Evolutionary conservation across 2,797 vertebrate genomes (phyloP).

Genomic region (Microcaecilia unicolor): DNA sequence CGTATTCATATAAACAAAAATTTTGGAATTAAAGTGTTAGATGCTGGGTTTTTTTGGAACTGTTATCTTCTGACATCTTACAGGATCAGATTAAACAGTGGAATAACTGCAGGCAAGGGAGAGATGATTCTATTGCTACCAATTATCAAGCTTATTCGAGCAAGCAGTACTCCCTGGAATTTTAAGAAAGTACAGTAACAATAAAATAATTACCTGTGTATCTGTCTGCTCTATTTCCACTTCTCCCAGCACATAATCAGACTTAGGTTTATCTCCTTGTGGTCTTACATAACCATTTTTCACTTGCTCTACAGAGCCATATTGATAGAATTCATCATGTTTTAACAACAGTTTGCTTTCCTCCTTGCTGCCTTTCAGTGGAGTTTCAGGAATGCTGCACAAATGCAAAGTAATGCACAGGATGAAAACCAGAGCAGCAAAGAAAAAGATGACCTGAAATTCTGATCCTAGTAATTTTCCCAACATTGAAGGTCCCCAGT

Average conservation of each 20-base stretch:
- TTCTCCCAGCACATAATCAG: slow-evolving; percentile 49
- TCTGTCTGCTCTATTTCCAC: slow-evolving; percentile 38
- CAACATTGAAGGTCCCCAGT: slow-evolving; percentile 76
- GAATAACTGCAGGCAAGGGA: too few species aligned
- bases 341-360: slow-evolving; percentile 38
- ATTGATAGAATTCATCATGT: slow-evolving; percentile 28
- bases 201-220: slow-evolving; percentile 50
- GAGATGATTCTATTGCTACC: too few species aligned
- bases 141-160: too few species aligned
- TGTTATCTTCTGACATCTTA: too few species aligned
- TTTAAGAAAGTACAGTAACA: background rate
- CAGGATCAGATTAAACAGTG: too few species aligned
- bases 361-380: slow-evolving; percentile 42
- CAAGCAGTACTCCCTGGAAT: background rate
- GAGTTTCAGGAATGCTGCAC: slow-evolving; percentile 82
- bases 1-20: too few species aligned
- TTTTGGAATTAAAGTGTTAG: too few species aligned
- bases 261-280: slow-evolving; percentile 34
- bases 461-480: slow-evolving; percentile 74
- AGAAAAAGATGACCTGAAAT: slow-evolving; percentile 93
- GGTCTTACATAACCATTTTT: slow-evolving; percentile 25
- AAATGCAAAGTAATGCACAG: slow-evolving; percentile 75
- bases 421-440: slow-evolving; percentile 71
- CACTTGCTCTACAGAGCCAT: slow-evolving; percentile 63
- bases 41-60: too few species aligned